A percentile compares a stretch with the other conserved stretches of the same genome.
Evolutionary conservation across 2,113 vertebrate genomes (phyloP).

Genomic region (Neodontobutis hainanensis): DNA sequence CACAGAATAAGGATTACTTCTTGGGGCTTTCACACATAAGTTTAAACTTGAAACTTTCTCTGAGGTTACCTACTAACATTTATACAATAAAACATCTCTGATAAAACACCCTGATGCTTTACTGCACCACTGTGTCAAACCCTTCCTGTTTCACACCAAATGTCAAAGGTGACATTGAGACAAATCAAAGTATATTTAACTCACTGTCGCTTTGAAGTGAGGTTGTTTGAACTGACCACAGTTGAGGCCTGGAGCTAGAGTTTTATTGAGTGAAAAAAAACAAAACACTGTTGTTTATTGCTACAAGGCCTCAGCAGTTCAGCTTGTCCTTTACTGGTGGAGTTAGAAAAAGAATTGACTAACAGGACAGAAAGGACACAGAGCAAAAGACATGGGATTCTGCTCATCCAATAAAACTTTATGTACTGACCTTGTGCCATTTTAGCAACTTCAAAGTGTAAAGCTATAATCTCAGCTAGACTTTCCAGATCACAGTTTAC

Average conservation of each 20-base stretch:
- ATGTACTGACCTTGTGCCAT: no score
- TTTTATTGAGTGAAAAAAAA: conserved; percentile 3
- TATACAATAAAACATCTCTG: no score
- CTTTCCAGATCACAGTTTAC: no score
- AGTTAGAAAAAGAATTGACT: not conserved
- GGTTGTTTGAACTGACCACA: conserved; percentile 3
- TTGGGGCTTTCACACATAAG: not conserved
- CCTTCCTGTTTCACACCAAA: conserved; percentile 33
- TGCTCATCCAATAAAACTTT: no score
- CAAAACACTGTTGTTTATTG: not conserved
- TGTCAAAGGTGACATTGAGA: conserved; percentile 50
- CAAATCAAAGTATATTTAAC: conserved; percentile 46
- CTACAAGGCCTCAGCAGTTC: no score
- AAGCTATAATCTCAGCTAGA: no score
- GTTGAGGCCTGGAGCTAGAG: not conserved
- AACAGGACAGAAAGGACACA: no score
- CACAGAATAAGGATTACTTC: no score
- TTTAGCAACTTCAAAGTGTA: no score
- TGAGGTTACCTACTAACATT: not conserved
- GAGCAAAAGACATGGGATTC: no score
- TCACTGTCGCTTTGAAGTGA: conserved; percentile 36
- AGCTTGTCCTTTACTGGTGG: not conserved
- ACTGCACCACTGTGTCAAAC: conserved; percentile 36
- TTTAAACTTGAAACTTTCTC: not conserved
- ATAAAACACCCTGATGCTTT: not conserved